Percentiles rank a stretch among this genome's conserved stretches.
These are phyloP conservation scores for Gymnobelideus leadbeateri DNA, from an alignment of 2,113 vertebrate genomes.

Conservation along the genomic window DNA sequence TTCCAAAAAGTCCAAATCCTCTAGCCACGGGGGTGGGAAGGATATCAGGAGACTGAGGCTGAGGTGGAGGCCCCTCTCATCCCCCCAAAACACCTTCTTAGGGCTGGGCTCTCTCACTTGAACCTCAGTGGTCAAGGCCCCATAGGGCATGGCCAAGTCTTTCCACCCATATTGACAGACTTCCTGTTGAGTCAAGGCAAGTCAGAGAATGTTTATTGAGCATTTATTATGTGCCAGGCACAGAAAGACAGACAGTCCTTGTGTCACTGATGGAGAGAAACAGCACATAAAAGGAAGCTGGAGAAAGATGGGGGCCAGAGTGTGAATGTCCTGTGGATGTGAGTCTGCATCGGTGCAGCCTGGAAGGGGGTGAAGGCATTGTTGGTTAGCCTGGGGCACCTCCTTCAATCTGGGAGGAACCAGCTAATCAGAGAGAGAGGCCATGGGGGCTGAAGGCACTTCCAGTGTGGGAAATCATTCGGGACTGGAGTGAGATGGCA, in stretches of 20 bases:
- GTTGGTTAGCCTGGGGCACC: not conserved
- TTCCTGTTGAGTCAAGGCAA: not conserved
- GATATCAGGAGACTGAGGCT: not conserved
- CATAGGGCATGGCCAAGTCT: not conserved
- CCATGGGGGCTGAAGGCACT: not conserved
- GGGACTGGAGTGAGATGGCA: not conserved
- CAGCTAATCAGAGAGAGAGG: not conserved
- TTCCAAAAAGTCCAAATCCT: not conserved
- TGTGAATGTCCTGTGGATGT: not conserved
- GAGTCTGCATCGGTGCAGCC: not conserved
- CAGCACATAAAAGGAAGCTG: not conserved
- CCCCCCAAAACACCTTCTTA: not conserved
- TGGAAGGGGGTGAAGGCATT: not conserved
- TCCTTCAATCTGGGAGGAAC: not conserved
- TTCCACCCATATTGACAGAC: not conserved
- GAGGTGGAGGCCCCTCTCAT: not conserved
- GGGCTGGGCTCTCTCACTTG: too few relatives aligned
- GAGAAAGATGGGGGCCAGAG: not conserved
- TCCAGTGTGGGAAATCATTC: not conserved
- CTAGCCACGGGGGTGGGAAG: not conserved
- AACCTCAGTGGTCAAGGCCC: not conserved
- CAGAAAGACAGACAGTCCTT: not conserved
- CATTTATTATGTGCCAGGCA: not conserved
- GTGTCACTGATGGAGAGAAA: not conserved
- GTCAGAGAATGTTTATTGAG: not conserved